Evolutionary conservation across 2,797 vertebrate species (phyloP), one percentile per base, ranked within the genome.

Genomic region (Buphagus erythrorhynchus): DNA sequence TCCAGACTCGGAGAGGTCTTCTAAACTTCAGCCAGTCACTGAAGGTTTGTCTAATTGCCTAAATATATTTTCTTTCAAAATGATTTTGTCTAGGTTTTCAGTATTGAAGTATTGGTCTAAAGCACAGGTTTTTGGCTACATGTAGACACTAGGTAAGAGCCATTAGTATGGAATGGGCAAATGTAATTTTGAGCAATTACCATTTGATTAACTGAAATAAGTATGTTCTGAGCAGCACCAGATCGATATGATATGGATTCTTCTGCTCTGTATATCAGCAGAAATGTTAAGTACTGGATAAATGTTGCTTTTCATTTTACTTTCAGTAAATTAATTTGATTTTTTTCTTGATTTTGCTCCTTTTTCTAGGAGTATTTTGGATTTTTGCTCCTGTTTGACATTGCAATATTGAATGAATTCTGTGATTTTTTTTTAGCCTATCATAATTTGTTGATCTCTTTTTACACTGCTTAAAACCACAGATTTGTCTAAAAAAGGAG

Each of bases 21-120:
- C 98, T 97, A 99, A 99, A 97, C 98, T 99, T 46, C 99, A 99
- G 85, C 99, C 99, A 4, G 99, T 99, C 94, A 99, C 99, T 42
- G 99, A 99, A 98, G 99, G 99, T 99, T 92, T 84, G 97, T 96
- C 49, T 78, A 57, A 89, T 95, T 90, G 42, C 61, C 45, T 96
- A 55, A 68, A 79, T 93, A 68, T 6, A 26, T 80, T 93, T 68
- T 85, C 10, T 91, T 95, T 57, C 28, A 59, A 51, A 80, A 61
- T 59, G 1, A 67, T 38, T 71, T 80, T 94, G 35, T 93, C 75
- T 69, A 65, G 31, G 9, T 91, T 95, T 93, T 81, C 68, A 38
- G 7, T 74, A 52, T 54, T 87, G 58, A 91, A 88, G 25, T 62
- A 42, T 84, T 91, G 68, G 25, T 89, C 74, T 90, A 31, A 80